A percentile compares a stretch with the other conserved stretches of the same genome.
phyloP scores from a whole-genome alignment of 2,888 invertebrate species.

The Erebia ligea region DNA sequence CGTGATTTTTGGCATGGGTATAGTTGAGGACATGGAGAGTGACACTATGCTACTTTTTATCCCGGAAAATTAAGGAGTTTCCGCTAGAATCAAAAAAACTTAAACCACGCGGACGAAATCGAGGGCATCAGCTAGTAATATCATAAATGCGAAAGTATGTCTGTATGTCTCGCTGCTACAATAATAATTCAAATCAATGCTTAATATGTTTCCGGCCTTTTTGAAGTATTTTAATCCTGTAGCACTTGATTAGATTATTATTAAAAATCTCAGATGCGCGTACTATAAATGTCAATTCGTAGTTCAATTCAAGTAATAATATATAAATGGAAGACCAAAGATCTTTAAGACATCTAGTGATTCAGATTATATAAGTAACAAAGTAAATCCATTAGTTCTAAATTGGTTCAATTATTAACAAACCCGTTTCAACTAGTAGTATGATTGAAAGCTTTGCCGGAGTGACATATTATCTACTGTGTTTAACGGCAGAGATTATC shows the following conservation, averaged over 20 bases:
- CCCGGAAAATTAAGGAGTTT: no score
- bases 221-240: no score
- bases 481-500: conserved; percentile 15
- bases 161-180: no score
- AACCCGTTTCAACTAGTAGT: neutral
- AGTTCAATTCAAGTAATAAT: neutral
- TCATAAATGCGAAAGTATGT: no score
- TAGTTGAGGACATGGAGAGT: no score
- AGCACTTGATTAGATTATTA: neutral
- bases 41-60: no score
- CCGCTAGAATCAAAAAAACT: no score
- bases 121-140: no score
- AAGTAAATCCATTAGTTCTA: neutral
- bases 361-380: neutral
- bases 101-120: no score
- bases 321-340: neutral
- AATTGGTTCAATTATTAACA: conserved; percentile 14
- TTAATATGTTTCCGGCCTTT: neutral
- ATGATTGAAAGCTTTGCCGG: neutral
- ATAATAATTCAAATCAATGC: neutral
- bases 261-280: neutral
- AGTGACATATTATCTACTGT: conserved; percentile 1
- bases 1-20: no score
- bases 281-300: neutral
- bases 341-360: conserved; percentile 1